Evolutionary conservation across 2,797 vertebrate species (phyloP).

Genomic region (Artibeus lituratus): DNA sequence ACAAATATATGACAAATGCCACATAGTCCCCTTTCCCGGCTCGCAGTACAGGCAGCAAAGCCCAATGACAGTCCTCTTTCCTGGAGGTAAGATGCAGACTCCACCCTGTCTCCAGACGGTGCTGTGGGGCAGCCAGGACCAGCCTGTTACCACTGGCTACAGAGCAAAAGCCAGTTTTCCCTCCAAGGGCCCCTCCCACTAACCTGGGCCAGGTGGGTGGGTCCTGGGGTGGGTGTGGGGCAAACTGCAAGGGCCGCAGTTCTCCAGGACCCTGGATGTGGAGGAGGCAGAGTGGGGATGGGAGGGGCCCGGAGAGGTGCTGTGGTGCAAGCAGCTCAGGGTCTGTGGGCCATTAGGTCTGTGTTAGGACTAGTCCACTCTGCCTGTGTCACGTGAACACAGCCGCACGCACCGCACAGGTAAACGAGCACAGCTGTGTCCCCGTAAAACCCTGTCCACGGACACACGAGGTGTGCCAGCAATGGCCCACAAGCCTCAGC

Average conservation of each 20-base stretch:
- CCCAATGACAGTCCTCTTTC: no score
- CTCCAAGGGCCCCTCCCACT: background rate
- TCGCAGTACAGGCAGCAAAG: background rate
- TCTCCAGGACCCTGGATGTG: background rate
- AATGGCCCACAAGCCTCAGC: background rate
- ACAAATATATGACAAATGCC: background rate
- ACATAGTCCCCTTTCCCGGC: background rate
- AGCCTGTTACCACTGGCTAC: background rate
- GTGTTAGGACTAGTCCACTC: accelerated
- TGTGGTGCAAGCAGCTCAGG: background rate
- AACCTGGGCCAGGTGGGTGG: background rate
- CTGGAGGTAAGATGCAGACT: background rate
- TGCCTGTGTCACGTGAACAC: background rate
- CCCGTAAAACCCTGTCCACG: background rate
- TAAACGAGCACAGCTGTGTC: background rate
- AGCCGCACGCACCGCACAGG: accelerated
- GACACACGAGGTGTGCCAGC: background rate
- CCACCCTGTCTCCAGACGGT: background rate
- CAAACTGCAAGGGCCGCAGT: background rate
- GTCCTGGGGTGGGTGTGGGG: background rate
- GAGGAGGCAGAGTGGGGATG: background rate
- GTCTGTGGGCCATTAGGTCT: background rate
- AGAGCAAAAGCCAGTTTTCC: background rate
- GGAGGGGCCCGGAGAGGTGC: background rate
- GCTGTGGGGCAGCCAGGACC: background rate